phyloP scores from a whole-genome alignment of 2,113 vertebrate genomes.

The Colinus virginianus region DNA sequence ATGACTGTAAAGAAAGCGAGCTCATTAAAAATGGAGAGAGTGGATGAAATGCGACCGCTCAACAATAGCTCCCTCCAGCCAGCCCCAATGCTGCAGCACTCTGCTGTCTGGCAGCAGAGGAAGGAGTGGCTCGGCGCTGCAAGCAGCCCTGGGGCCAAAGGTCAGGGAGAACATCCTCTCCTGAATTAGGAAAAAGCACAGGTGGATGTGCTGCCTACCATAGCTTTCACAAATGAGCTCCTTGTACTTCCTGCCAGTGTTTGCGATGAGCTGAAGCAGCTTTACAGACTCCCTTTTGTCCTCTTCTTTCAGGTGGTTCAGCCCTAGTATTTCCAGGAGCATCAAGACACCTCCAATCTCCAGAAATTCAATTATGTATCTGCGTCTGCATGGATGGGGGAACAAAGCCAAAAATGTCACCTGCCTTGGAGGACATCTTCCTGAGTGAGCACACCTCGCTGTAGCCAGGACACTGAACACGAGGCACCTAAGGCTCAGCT shows the following conservation, averaged over 20 bases:
- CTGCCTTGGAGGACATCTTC: background rate
- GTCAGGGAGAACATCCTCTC: background rate
- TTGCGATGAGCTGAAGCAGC: constrained; percentile 81
- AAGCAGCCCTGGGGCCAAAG: background rate
- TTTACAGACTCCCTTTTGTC: constrained; percentile 81
- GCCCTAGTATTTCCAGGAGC: constrained; percentile 84
- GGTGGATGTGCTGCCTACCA: constrained; percentile 50
- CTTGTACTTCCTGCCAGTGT: constrained; percentile 83
- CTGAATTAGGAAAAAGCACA: background rate
- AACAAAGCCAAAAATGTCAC: background rate
- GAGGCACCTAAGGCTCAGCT: background rate
- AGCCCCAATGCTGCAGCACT: background rate
- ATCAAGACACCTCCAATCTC: constrained; percentile 83
- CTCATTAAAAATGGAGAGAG: background rate
- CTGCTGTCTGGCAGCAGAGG: background rate
- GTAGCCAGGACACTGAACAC: rapidly evolving
- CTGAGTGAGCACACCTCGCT: background rate
- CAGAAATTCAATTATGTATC: constrained; percentile 86
- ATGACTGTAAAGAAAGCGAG: background rate
- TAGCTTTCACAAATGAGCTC: constrained; percentile 89
- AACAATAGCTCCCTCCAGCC: background rate
- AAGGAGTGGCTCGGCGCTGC: background rate
- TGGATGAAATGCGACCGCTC: background rate
- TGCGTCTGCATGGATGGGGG: constrained; percentile 72
- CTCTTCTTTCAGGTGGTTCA: constrained; percentile 78